These are phyloP conservation scores for Loriculus beryllinus DNA, from an alignment of 2,797 vertebrate genomes.

Conservation along the genomic window DNA sequence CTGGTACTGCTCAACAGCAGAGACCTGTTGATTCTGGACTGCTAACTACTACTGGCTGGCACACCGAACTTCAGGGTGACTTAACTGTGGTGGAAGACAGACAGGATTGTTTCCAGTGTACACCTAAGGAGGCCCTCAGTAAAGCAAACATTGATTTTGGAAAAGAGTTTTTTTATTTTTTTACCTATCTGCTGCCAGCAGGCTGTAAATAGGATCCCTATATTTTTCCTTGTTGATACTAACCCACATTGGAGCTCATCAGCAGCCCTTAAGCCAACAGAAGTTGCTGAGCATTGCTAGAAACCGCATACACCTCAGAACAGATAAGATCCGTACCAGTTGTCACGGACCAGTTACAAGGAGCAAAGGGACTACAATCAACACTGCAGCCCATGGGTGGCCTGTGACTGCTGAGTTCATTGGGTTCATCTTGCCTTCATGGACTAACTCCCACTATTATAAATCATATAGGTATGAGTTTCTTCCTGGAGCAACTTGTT, in stretches of 20 bases:
- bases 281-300: slow-evolving; percentile 38
- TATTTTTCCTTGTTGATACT: slow-evolving; percentile 68
- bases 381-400: slow-evolving; percentile 62
- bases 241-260: slow-evolving; percentile 50
- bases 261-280: slow-evolving; percentile 23
- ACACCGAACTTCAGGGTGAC: slow-evolving; percentile 59
- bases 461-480: slow-evolving; percentile 76
- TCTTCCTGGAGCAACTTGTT: slow-evolving; percentile 77
- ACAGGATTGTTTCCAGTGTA: slow-evolving; percentile 78
- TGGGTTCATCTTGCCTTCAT: slow-evolving; percentile 54
- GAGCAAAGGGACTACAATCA: neutral
- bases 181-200: slow-evolving; percentile 64
- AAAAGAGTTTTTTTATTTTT: slow-evolving; percentile 45
- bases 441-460: slow-evolving; percentile 60
- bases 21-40: slow-evolving; percentile 76
- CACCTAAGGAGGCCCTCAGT: slow-evolving; percentile 78
- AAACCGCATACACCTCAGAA: slow-evolving; percentile 25
- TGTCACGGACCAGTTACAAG: neutral
- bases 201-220: slow-evolving; percentile 76
- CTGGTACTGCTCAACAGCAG: slow-evolving; percentile 55
- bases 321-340: neutral
- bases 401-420: slow-evolving; percentile 63
- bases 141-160: slow-evolving; percentile 82
- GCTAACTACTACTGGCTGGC: slow-evolving; percentile 64
- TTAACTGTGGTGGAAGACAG: slow-evolving; percentile 75